Conservation (phyloP, 2,888 invertebrate species). For the Ennomos erosarius region DNA sequence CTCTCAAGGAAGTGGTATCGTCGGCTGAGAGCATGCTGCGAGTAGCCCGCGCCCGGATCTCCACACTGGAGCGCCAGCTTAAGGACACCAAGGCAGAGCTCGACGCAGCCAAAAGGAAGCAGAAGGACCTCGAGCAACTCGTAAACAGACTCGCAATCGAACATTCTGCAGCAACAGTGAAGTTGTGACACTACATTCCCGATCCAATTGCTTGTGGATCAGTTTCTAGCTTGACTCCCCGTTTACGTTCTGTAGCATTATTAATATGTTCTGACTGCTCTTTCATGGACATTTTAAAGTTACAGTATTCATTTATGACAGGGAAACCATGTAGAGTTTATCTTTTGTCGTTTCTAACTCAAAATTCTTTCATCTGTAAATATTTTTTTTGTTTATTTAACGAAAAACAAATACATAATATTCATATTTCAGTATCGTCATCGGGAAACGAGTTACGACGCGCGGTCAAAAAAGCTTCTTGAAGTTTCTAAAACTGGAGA, state of each 20-base stretch:
- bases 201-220: constrained; percentile 43
- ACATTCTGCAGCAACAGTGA: constrained; percentile 57
- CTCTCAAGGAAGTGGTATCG: constrained; percentile 68
- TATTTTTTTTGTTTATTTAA: too few relatives aligned
- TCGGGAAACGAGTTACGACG: constrained; percentile 70
- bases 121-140: constrained; percentile 75
- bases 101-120: constrained; percentile 65
- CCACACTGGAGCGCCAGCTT: constrained; percentile 69
- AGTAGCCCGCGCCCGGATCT: constrained; percentile 70
- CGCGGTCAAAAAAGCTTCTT: constrained; percentile 68
- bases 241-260: too few relatives aligned
- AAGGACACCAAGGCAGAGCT: constrained; percentile 67
- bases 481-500: constrained; percentile 77
- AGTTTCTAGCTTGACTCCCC: constrained; percentile 6
- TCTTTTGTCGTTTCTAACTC: too few relatives aligned
- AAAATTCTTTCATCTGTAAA: too few relatives aligned
- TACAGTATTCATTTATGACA: too few relatives aligned
- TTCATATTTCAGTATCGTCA: constrained; percentile 63
- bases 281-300: too few relatives aligned
- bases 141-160: constrained; percentile 64
- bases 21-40: constrained; percentile 75
- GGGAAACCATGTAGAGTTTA: too few relatives aligned
- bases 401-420: constrained; percentile 1
- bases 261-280: too few relatives aligned
- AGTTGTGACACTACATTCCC: constrained; percentile 59